Conservation (phyloP, 1,140 invertebrate genomes). For the Ceratosolen solmsi region DNA sequence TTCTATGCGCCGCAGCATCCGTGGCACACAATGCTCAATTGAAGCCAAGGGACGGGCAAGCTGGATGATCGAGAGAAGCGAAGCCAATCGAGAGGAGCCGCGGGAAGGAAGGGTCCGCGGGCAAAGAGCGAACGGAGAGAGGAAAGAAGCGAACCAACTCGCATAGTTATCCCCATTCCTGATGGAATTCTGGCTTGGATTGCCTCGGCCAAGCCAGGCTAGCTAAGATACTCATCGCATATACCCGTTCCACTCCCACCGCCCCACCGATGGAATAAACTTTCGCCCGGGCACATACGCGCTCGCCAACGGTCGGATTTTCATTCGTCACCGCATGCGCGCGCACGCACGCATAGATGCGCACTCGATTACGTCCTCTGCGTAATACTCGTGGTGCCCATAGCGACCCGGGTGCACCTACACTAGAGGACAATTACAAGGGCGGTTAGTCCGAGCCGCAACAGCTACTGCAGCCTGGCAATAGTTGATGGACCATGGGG, state of each 20-base stretch:
- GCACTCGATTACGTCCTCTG: background rate
- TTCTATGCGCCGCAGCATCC: too few relatives aligned
- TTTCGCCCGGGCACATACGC: conserved; percentile 13
- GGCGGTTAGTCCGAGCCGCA: background rate
- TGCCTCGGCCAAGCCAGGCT: background rate
- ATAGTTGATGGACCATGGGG: too few relatives aligned
- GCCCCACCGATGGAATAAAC: conserved; percentile 10
- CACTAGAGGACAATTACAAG: conserved; percentile 46
- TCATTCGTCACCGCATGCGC: background rate
- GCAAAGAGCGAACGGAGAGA: background rate
- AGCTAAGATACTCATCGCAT: conserved; percentile 29
- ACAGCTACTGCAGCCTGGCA: background rate
- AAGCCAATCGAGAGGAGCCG: conserved; percentile 5
- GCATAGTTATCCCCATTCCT: background rate
- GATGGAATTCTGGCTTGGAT: background rate
- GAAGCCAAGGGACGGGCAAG: background rate
- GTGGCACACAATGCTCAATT: background rate
- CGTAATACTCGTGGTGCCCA: background rate
- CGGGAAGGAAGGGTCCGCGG: background rate
- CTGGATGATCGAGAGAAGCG: background rate
- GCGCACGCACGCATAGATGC: background rate
- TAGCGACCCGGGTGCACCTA: background rate
- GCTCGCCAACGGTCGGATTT: conserved; percentile 10
- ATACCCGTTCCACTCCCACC: background rate
- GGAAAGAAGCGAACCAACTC: background rate